Conservation (phyloP, 37 sponge, comb jelly and placozoan species). For the Ianthella basta region DNA sequence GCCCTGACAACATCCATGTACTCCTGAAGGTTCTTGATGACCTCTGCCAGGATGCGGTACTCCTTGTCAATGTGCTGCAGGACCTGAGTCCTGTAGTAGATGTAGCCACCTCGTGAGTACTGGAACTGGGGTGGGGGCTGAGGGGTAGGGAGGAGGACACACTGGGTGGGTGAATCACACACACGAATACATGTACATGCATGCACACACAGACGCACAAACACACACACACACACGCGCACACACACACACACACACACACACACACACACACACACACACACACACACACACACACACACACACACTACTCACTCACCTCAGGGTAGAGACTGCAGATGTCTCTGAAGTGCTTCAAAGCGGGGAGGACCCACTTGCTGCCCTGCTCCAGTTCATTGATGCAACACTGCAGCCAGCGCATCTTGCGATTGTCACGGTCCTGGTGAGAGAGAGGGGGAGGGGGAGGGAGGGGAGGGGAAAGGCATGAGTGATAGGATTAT, state of each 20-base stretch:
- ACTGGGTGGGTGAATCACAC: conserved; percentile 23
- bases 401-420: conserved; percentile 78
- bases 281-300: not conserved
- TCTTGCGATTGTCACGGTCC: conserved; percentile 89
- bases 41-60: conserved; percentile 74
- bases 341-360: conserved; percentile 89
- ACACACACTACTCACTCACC: conserved; percentile 41
- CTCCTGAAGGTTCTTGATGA: conserved; percentile 73
- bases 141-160: not conserved
- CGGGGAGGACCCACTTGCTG: conserved; percentile 88
- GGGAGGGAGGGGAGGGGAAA: not conserved
- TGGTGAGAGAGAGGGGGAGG: conserved; percentile 12
- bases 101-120: conserved; percentile 66
- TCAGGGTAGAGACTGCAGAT: conserved; percentile 83
- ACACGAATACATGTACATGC: not conserved
- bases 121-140: conserved; percentile 32
- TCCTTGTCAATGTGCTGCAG: conserved; percentile 82
- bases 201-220: not conserved
- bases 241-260: not conserved
- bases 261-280: not conserved
- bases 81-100: conserved; percentile 88
- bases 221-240: not conserved
- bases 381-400: conserved; percentile 73
- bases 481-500: too few species aligned
- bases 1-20: conserved; percentile 62